These are phyloP conservation scores for Anolis carolinensis DNA, from an alignment of 2,113 vertebrate genomes.

Conservation along the genomic window DNA sequence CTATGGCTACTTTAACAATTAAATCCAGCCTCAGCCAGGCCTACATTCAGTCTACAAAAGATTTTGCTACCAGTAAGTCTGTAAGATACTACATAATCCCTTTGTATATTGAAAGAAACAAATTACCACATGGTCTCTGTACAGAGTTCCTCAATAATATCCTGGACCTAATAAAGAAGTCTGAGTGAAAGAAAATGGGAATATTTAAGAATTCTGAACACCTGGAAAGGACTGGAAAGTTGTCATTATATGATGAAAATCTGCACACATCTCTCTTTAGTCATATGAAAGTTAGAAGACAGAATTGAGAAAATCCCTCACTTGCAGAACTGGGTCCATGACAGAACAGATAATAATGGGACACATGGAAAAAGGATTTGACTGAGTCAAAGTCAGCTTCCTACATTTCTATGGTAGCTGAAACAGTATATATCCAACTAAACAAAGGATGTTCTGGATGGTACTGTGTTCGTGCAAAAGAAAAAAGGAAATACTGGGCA, in stretches of 20 bases:
- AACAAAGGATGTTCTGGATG: background rate
- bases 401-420: background rate
- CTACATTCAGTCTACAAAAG: background rate
- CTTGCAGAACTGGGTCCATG: background rate
- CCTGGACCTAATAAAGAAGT: background rate
- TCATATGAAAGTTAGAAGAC: background rate
- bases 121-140: too few relatives aligned
- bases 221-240: background rate
- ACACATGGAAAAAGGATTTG: background rate
- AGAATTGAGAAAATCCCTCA: background rate
- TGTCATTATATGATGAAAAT: background rate
- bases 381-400: background rate
- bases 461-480: background rate
- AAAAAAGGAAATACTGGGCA: background rate
- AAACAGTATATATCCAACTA: background rate
- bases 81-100: too few relatives aligned
- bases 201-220: background rate
- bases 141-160: background rate
- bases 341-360: too few relatives aligned
- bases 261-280: background rate
- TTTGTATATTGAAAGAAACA: background rate
- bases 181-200: background rate
- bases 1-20: background rate
- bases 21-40: background rate
- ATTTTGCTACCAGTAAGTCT: too few relatives aligned